phyloP scores from a whole-genome alignment of 2,888 invertebrate genomes.

The Nephrotoma guestfalica region DNA sequence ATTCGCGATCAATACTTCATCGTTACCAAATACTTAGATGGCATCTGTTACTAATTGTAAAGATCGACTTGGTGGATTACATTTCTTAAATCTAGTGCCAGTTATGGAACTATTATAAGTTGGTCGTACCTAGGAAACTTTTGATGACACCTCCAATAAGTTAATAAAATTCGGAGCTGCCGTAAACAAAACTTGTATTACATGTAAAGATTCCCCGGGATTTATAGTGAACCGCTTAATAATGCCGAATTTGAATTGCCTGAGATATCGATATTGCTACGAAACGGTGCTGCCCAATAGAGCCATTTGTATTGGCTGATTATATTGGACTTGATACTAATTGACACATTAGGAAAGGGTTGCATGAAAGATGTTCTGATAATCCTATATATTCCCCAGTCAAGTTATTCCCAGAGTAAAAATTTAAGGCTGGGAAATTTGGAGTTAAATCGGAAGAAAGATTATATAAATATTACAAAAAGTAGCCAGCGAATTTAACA shows the following conservation, averaged over 20 bases:
- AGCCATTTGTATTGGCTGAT: slow-evolving; percentile 72
- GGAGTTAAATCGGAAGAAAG: slow-evolving; percentile 72
- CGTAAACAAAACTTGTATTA: slow-evolving; percentile 70
- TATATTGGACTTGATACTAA: slow-evolving; percentile 72
- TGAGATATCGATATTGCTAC: slow-evolving; percentile 76
- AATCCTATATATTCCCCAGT: slow-evolving; percentile 49
- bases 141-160: slow-evolving; percentile 54
- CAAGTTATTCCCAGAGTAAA: slow-evolving; percentile 45
- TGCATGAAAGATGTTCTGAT: slow-evolving; percentile 57
- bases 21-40: slow-evolving; percentile 70
- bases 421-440: slow-evolving; percentile 64
- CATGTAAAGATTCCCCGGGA: slow-evolving; percentile 84
- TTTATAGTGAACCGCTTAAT: slow-evolving; percentile 82
- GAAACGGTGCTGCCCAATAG: slow-evolving; percentile 86
- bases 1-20: slow-evolving; percentile 82
- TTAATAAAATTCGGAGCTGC: slow-evolving; percentile 69
- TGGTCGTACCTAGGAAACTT: slow-evolving; percentile 57
- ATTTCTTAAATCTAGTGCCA: slow-evolving; percentile 88
- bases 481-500: too few species aligned
- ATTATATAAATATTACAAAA: slow-evolving; percentile 39
- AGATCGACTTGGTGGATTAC: slow-evolving; percentile 69
- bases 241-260: slow-evolving; percentile 62
- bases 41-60: slow-evolving; percentile 55
- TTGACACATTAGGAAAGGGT: slow-evolving; percentile 62
- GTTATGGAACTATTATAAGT: slow-evolving; percentile 82